phyloP scores from a whole-genome alignment of 2,113 vertebrate species.

The Anolis sagrei region DNA sequence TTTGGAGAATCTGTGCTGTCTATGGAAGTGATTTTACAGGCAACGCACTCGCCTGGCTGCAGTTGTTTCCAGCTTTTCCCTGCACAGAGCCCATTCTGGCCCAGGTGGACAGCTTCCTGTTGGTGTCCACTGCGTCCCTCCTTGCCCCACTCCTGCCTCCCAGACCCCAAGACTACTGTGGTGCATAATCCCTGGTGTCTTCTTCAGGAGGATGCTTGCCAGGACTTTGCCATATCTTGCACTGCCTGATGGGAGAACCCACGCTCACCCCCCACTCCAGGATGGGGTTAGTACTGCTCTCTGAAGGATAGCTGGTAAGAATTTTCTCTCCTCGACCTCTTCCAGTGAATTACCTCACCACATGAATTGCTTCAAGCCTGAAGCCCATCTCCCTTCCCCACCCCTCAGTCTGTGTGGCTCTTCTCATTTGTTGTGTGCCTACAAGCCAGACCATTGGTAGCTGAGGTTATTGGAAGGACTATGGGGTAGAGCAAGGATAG shows the following conservation, averaged over 20 bases:
- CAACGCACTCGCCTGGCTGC: background rate
- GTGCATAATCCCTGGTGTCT: conserved; percentile 78
- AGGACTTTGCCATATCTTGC: conserved; percentile 97
- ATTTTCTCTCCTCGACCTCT: conserved; percentile 20
- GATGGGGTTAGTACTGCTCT: conserved; percentile 73
- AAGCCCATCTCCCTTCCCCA: conserved; percentile 34
- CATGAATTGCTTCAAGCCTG: conserved; percentile 53
- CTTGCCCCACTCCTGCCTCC: conserved; percentile 3
- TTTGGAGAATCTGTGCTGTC: too few relatives aligned
- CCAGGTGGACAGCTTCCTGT: background rate
- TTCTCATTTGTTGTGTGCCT: conserved; percentile 8
- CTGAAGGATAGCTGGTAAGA: conserved; percentile 90
- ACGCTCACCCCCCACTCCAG: conserved; percentile 55
- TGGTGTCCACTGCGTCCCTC: background rate
- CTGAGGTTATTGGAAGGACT: fast-evolving
- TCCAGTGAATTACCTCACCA: conserved; percentile 45
- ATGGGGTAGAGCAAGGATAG: fast-evolving
- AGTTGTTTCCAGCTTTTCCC: background rate
- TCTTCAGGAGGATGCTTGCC: conserved; percentile 94
- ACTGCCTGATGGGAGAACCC: conserved; percentile 87
- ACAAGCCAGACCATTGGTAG: background rate
- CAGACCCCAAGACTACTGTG: background rate
- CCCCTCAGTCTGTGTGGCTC: conserved; percentile 7
- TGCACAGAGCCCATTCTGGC: background rate
- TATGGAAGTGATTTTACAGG: background rate